Evolutionary conservation across 2,797 vertebrate species (phyloP), one percentile per base, ranked within the genome.

Genomic region (Pogoniulus pusillus): DNA sequence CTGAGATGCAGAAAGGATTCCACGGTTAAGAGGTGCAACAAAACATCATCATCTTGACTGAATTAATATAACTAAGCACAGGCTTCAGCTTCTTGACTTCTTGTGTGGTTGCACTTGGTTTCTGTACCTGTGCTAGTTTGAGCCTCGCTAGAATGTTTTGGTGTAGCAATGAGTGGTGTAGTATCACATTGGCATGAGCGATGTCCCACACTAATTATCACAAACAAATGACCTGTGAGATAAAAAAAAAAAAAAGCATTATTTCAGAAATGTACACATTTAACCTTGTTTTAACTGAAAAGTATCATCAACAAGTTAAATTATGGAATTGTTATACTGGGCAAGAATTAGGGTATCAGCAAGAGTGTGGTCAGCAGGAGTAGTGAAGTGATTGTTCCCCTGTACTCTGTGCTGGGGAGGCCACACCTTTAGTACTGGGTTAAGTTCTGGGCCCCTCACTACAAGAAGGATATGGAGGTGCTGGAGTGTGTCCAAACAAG

Each of bases 21-120:
- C 78, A 62, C 90, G 92, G 87, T 94, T 91, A 91, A 87, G 81
- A 88, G 62, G 84, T 90, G 85, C 85, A 69, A 19, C 85, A 85
- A 91, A 91, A 86, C 91, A 89, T 58, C 87, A 55, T 55, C 29
- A 29, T 47, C 70, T 78, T 80, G 82, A 90, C 72, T 93, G 82
- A 87, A 93, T 93, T 82, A 82, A 69, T 66, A 57, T 75, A 85
- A 85, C 65, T 53, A 81, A 93, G 78, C 45, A 51, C 72, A 57
- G 90, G 20, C 78, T 93, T 90, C 82, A 77, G 73, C 71, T 74
- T 68, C 79, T 77, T 78, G 79, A 70, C 79, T 90, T 87, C 32
- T 49, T 59, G 19, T 69, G 2, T 87, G 63, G 68, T 85, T 87
- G 66, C 75, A 62, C 86, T 71, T 82, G 73, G 35, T 35, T 87